Evolutionary conservation across 2,888 invertebrate genomes (phyloP).

Genomic region (Cantharis flavilabris): DNA sequence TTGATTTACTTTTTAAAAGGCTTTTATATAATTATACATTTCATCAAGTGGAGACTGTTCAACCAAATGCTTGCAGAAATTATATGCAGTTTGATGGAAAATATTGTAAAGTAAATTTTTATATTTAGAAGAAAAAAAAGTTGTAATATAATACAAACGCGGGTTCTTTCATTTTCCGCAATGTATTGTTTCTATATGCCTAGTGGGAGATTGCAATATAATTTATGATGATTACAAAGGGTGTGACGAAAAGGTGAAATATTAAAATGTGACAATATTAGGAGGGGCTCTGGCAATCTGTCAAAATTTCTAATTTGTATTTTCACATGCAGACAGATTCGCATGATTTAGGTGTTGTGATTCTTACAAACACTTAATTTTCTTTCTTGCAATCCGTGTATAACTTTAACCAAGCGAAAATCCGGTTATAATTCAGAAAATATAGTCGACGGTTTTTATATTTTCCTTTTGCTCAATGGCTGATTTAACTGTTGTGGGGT

Average conservation of each 20-base stretch:
- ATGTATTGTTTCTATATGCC: slow-evolving; percentile 18
- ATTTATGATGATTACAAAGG: slow-evolving; percentile 42
- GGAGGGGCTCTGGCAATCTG: slow-evolving; percentile 38
- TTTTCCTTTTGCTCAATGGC: slow-evolving; percentile 1
- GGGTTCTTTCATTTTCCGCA: background rate
- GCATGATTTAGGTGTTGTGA: slow-evolving; percentile 35
- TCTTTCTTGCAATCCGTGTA: slow-evolving; percentile 8
- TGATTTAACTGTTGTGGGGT: slow-evolving; percentile 1
- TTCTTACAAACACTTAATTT: slow-evolving; percentile 18
- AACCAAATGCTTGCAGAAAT: background rate
- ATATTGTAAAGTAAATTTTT: too few species aligned
- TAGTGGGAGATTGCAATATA: slow-evolving; percentile 18
- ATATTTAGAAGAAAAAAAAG: background rate
- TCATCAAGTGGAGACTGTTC: background rate
- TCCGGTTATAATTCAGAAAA: slow-evolving; percentile 8
- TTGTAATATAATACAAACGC: background rate
- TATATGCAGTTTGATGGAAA: background rate
- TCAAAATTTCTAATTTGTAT: slow-evolving; percentile 39
- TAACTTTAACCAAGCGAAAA: slow-evolving; percentile 6
- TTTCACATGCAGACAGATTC: slow-evolving; percentile 33
- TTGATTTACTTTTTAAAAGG: background rate
- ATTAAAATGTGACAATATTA: slow-evolving; percentile 40
- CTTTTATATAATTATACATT: too few species aligned
- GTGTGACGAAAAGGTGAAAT: slow-evolving; percentile 42
- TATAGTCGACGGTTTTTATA: slow-evolving; percentile 7